Base-by-base conservation (phyloP, 2,113 vertebrate species). In the Lynx canadensis region DNA sequence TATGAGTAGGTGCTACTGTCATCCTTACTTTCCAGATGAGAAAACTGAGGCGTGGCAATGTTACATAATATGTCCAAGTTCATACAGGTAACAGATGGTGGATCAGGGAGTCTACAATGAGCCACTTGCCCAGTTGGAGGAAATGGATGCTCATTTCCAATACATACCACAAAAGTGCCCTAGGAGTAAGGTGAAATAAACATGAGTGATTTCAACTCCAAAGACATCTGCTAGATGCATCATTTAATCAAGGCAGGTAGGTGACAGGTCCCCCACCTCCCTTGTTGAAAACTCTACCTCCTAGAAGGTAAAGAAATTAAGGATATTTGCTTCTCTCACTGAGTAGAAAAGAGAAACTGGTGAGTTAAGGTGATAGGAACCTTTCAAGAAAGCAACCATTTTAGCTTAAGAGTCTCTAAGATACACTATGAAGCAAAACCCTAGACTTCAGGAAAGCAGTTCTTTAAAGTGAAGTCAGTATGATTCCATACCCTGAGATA, bases 201-300 rank as follows among this genome's bases (percentile, higher is more conserved):
- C 10, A 66, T 21, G 57, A 96, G 13, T 87, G 21, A 89, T 91
- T 96, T 94, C 41, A 84, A 50, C 23, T 73, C 52, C 38, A 68
- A 3, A 92, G 86, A 63, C 18, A 90, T 52, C 8, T 66, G 38
- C 45, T 83, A 52, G 65, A 74, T 69, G 5, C 81, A 87, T 88
- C 65, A 76, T 66, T 94, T 92, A 95, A 50, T 48, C 82, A 96
- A 92, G 41, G 81, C 33, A 95, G 95, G 82, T 95, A 97, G 57
- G 71, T 68, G 71, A 66, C 36, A 82, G 84, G 31, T 29, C 57
- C 3, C 16, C 23, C 81, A 36, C 15, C 33, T 86, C 23, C 85
- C 55, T 65, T 90, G 19, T 60, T 89, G 76, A 95, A 33, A 48
- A 96, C 8, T 88, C 14, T 7, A 89, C 14, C 55, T 80, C n/a